A percentile compares a stretch with the other conserved stretches of the same genome.
Evolutionary conservation across 2,797 vertebrate genomes (phyloP).

Genomic region (Channallabes apus): DNA sequence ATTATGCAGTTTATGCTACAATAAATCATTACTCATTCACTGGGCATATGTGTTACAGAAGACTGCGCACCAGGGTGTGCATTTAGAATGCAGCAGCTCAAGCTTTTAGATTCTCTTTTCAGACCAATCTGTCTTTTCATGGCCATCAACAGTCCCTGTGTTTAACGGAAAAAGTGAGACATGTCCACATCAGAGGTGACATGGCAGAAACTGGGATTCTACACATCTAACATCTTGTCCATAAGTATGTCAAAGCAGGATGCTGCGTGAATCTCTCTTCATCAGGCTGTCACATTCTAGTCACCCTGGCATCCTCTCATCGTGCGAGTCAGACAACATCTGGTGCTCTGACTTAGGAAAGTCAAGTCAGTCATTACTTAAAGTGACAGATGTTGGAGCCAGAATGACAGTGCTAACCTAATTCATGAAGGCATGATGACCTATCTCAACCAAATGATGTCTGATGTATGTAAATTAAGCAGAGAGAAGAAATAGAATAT

Average conservation of each 20-base stretch:
- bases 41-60: constrained; percentile 2
- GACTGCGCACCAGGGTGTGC: not conserved
- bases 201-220: not conserved
- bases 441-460: constrained; percentile 43
- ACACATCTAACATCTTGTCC: constrained; percentile 35
- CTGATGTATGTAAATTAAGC: constrained; percentile 22
- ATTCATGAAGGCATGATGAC: constrained; percentile 41
- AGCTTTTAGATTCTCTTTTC: not conserved
- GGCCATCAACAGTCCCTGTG: not conserved
- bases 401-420: constrained; percentile 44
- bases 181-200: constrained; percentile 31
- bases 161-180: constrained; percentile 5
- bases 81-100: constrained; percentile 8
- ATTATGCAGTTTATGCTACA: not conserved
- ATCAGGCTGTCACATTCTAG: constrained; percentile 48
- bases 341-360: constrained; percentile 42
- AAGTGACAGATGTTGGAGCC: constrained; percentile 50
- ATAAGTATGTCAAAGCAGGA: constrained; percentile 30
- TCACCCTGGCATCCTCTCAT: constrained; percentile 33
- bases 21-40: constrained; percentile 6
- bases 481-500: not conserved
- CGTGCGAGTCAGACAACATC: constrained; percentile 45
- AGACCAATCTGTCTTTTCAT: not conserved
- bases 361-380: constrained; percentile 40
- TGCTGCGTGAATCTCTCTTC: not conserved